A percentile compares a stretch with the other conserved stretches of the same genome.
These are phyloP conservation scores for Enteromius argenteus DNA, from an alignment of 2,797 vertebrate species.

Conservation along the genomic window DNA sequence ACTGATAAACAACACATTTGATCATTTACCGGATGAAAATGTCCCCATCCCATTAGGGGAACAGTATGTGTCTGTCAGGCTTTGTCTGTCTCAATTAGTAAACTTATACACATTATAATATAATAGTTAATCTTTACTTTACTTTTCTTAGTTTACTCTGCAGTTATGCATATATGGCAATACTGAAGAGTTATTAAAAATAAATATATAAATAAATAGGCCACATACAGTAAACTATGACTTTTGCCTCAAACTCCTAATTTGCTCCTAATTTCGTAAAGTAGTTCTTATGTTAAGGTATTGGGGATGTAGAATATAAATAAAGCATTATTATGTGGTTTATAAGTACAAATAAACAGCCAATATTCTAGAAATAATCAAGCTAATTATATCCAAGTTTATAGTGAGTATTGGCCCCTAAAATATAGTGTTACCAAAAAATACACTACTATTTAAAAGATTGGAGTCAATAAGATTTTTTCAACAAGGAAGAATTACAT, in stretches of 20 bases:
- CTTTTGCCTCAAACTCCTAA: too few relatives aligned
- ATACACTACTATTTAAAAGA: not conserved
- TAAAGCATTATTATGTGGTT: too few relatives aligned
- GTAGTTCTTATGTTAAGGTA: too few relatives aligned
- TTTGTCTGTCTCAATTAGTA: not conserved
- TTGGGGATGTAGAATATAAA: too few relatives aligned
- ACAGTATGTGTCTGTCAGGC: constrained; percentile 18
- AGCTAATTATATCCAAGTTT: too few relatives aligned
- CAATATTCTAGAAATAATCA: too few relatives aligned
- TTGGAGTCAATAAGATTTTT: not conserved
- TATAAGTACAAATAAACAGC: too few relatives aligned
- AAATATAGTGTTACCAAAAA: not conserved
- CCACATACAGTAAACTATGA: too few relatives aligned
- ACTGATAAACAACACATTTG: constrained; percentile 17
- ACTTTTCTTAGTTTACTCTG: not conserved
- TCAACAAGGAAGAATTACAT: not conserved
- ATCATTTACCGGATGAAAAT: constrained; percentile 12
- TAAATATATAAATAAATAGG: too few relatives aligned
- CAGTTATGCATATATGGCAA: not conserved
- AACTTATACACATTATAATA: not conserved
- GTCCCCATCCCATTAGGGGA: not conserved
- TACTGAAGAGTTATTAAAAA: not conserved
- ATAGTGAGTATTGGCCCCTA: too few relatives aligned
- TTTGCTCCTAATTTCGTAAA: too few relatives aligned
- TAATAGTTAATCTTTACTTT: not conserved